Evolutionary conservation across 2,888 invertebrate genomes (phyloP).

Genomic region (Hipparchia sbordonii): DNA sequence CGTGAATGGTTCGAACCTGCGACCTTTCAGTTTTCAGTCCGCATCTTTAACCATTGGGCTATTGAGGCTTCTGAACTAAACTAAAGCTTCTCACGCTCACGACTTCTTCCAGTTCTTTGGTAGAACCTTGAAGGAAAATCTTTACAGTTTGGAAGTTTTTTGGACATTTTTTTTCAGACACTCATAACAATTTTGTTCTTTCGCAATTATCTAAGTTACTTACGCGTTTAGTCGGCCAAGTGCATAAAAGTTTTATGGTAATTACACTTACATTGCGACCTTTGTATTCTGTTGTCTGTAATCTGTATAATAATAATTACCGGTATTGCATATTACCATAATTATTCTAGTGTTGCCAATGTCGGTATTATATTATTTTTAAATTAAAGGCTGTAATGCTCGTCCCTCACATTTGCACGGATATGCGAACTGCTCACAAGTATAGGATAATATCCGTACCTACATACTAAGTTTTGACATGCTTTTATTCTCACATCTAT

Average conservation of each 20-base stretch:
- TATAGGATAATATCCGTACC: too few species aligned
- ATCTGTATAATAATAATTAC: slow-evolving; percentile 1
- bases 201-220: background rate
- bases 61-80: too few species aligned
- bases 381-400: background rate
- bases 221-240: background rate
- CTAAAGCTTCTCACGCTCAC: too few species aligned
- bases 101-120: too few species aligned
- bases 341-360: slow-evolving; percentile 1
- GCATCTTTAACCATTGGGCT: too few species aligned
- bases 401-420: too few species aligned
- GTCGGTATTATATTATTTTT: background rate
- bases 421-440: too few species aligned
- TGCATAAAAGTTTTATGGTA: slow-evolving; percentile 8
- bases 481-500: too few species aligned
- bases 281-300: slow-evolving; percentile 7
- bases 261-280: slow-evolving; percentile 5
- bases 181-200: background rate
- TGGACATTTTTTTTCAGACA: background rate
- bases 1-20: too few species aligned
- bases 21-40: too few species aligned
- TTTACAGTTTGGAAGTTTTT: background rate
- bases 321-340: slow-evolving; percentile 6
- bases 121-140: too few species aligned
- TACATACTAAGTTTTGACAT: too few species aligned